A percentile compares a stretch with the other conserved stretches of the same genome.
phyloP scores from a whole-genome alignment of 2,888 invertebrate genomes.

The Ganaspis brasiliensis region DNA sequence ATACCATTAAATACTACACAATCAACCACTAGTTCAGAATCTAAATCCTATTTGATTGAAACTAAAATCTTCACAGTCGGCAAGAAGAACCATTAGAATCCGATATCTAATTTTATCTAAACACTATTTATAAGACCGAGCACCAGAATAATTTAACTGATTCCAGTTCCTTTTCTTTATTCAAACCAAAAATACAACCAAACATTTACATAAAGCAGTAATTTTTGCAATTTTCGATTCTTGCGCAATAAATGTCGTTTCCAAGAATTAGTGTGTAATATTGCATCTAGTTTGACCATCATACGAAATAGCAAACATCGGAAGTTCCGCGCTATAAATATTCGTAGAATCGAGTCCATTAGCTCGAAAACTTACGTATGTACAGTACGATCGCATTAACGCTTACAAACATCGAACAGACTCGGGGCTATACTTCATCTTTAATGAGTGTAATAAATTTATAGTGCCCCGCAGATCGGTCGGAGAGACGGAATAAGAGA shows the following conservation, averaged over 20 bases:
- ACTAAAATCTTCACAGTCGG: no score
- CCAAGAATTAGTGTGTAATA: neutral
- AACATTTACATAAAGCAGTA: no score
- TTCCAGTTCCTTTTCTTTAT: no score
- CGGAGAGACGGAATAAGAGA: slow-evolving; percentile 41
- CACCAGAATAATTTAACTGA: no score
- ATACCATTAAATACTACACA: no score
- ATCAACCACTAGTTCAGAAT: no score
- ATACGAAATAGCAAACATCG: slow-evolving; percentile 17
- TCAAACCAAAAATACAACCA: no score
- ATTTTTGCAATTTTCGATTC: no score
- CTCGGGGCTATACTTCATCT: slow-evolving; percentile 72
- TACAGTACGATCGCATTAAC: slow-evolving; percentile 70
- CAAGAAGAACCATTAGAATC: no score
- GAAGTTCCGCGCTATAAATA: slow-evolving; percentile 15
- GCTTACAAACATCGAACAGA: slow-evolving; percentile 72
- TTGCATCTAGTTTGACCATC: slow-evolving; percentile 17
- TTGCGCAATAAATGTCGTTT: neutral
- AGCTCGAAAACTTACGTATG: slow-evolving; percentile 33
- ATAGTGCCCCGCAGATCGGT: slow-evolving; percentile 69
- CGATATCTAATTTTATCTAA: no score
- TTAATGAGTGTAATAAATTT: slow-evolving; percentile 74
- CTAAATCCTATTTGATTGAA: no score
- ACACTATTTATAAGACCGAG: no score
- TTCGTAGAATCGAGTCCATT: slow-evolving; percentile 34